A percentile compares a stretch with the other conserved stretches of the same genome.
Conservation (phyloP, 2,888 invertebrate genomes). For the Agriopis marginaria region DNA sequence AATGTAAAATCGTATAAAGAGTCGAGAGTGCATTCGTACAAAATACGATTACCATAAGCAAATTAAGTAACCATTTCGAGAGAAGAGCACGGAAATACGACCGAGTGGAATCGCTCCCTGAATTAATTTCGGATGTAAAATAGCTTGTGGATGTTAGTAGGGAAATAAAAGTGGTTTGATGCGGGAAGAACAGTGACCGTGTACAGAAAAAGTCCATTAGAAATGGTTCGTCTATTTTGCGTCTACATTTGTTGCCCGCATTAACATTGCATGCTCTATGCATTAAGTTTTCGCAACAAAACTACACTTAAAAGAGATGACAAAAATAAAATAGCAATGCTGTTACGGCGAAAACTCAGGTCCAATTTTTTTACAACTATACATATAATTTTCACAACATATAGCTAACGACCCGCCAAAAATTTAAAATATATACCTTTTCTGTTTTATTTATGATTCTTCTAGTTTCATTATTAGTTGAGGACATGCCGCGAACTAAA, state of each 20-base stretch:
- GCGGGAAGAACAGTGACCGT: conserved; percentile 55
- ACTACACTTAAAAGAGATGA: background rate
- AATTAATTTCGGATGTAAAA: conserved; percentile 48
- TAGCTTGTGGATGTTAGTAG: conserved; percentile 32
- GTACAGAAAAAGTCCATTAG: conserved; percentile 71
- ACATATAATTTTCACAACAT: too few relatives aligned
- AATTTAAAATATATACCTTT: too few relatives aligned
- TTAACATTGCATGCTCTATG: conserved; percentile 15
- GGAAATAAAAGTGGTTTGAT: conserved; percentile 42
- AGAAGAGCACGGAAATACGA: conserved; percentile 44
- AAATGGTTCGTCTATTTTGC: conserved; percentile 43
- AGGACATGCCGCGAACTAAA: too few relatives aligned
- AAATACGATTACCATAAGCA: conserved; percentile 48
- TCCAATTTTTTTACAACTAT: too few relatives aligned
- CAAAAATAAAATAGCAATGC: background rate
- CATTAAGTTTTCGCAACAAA: background rate
- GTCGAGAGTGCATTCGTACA: conserved; percentile 34
- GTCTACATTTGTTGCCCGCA: conserved; percentile 51
- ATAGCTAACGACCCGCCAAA: too few relatives aligned
- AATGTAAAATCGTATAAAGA: conserved; percentile 40
- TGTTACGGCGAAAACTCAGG: background rate
- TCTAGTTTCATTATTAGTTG: too few relatives aligned
- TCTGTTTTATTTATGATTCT: too few relatives aligned
- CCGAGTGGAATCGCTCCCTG: conserved; percentile 35
- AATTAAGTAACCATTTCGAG: conserved; percentile 47